Base-by-base conservation (phyloP, 2,797 vertebrate genomes). In the Hirundo rustica region DNA sequence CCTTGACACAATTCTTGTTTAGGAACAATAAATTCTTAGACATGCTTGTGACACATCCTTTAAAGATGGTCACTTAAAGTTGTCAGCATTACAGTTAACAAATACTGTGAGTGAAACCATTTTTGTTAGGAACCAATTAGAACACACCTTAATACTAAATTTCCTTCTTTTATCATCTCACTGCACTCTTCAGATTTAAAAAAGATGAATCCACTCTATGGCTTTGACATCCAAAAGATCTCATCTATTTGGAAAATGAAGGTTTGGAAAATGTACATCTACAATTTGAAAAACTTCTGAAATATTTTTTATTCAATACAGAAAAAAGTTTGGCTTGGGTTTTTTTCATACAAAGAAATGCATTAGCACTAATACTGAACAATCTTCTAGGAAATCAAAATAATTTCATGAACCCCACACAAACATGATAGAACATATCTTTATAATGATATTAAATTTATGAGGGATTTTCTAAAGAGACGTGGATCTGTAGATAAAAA, bases 251-350 rank as follows among this genome's bases (percentile, higher is more conserved):
- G 22, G 16, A 72, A 84, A 74, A 70, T 7, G 0, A n/a, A n/a
- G 23, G 13, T 25, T 45, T 53, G 47, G 23, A 61, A 54, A 53
- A 85, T 30, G 11, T 30, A 19, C 7, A 14, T 20, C 7, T 61
- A 7, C 14, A 16, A 34, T 62, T 40, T 73, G 14, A 20, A 75
- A 88, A 74, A 51, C 10, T 32, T 54, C 42, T 57, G 78, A 86
- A 81, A 30, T 30, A 5, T 45, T 86, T 84, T 5, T 27, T 36
- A 42, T 77, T 67, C 23, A 85, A 67, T 27, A 29, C 4, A 45
- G 7, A 66, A 65, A 65, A n/a, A 64, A 23, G 12, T 2, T 50
- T 25, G 7, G 0, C 10, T 81, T 62, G 11, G 0, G 3, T 8
- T 45, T 50, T 73, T 71, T 65, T 53, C 21, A 11, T 25, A n/a